Evolutionary conservation across 2,797 vertebrate species (phyloP), one percentile per base, ranked within the genome.

Genomic region (Ataeniobius toweri): DNA sequence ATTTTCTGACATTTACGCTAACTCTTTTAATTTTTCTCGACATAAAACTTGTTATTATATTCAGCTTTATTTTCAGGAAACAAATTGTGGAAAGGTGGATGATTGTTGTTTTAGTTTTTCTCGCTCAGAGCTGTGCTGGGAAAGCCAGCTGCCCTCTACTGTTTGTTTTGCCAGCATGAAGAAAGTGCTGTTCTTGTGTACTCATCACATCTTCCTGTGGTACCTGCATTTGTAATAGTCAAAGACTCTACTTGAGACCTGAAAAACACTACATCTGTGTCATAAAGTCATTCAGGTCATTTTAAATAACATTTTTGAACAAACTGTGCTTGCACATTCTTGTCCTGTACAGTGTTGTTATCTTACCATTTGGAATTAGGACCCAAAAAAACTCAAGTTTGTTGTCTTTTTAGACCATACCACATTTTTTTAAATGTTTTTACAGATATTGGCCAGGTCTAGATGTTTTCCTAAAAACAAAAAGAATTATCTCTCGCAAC

Each of bases 121-220:
- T 86, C 71, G 74, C 76, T 53, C 46, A 77, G 73, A 80, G 69
- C 41, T 16, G 56, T 59, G 72, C 82, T 74, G 75, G 59, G 36
- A 77, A 69, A 78, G 81, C 81, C 79, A 53, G 70, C 78, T 82
- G 31, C 16, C 80, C 73, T 80, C 80, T 69, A 61, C 76, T 79
- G 46, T 84, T 50, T 91, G 85, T 92, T 92, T 86, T 91, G 88
- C 80, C 89, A 92, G 86, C 86, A 91, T 82, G 24, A 76, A 65
- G 48, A 85, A 86, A 80, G 74, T 80, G 75, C 51, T 80, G 84
- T 79, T 84, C 75, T 72, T 72, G 44, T 83, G 67, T 78, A 44
- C 79, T 78, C 59, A 71, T 67, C 51, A 69, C 53, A 78, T 61
- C 81, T 81, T 85, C 70, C 56, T 76, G 55, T n/a, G 59, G 74